Conservation (phyloP, 2,797 vertebrate species). For the Emys orbicularis region DNA sequence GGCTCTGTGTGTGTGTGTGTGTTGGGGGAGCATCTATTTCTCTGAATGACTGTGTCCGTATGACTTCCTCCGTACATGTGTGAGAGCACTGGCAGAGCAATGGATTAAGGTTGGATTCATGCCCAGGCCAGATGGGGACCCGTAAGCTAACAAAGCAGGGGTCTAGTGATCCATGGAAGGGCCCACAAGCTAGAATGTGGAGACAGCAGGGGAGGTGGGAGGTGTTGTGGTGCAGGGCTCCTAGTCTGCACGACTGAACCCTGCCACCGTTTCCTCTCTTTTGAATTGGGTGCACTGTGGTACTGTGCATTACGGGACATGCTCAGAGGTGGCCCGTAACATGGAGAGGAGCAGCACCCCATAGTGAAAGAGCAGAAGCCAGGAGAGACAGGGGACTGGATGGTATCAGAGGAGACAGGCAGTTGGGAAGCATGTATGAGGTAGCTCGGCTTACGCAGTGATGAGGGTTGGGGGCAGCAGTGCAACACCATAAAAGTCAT, state of each 20-base stretch:
- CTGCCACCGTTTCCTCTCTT: rapidly evolving
- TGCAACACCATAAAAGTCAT: neutral
- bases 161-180: neutral
- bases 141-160: neutral
- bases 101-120: neutral
- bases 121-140: neutral
- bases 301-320: neutral
- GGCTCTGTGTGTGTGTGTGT: neutral
- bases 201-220: neutral
- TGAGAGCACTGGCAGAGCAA: neutral
- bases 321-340: too few species aligned
- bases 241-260: neutral
- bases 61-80: neutral
- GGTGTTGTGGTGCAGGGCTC: rapidly evolving
- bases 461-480: rapidly evolving
- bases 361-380: neutral
- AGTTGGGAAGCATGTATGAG: neutral
- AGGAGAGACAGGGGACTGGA: neutral
- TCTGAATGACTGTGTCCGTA: neutral
- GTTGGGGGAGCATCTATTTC: neutral
- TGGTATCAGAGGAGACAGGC: neutral
- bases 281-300: neutral
- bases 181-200: too few species aligned
- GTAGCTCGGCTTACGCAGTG: neutral
- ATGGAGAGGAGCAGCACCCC: neutral